Base-by-base conservation (phyloP, 2,888 invertebrate genomes). In the Lacanobia wlatinum region DNA sequence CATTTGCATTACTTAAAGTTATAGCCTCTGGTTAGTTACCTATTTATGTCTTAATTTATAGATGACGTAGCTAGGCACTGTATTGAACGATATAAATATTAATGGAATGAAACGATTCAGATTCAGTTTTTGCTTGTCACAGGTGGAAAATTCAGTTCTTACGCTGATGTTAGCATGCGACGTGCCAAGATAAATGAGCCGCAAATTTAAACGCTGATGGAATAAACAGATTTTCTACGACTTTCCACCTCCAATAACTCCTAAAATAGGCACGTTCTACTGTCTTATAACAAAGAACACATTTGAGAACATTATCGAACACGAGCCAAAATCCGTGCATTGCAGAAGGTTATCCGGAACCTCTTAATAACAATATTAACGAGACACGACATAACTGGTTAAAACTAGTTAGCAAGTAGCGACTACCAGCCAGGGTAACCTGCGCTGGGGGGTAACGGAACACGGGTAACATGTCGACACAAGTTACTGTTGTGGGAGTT, bases 301-400 rank as follows among this genome's bases (percentile, higher is more conserved):
- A 21, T n/a, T 10, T 66, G 16, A n/a, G 18, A 16, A 67, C 14
- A 18, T 34, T 46, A 34, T 2, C 18, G 10, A 18, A 34, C 21
- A 23, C 14, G 18, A 66, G 9, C 34, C 18, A 2, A 16, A 46
- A 48, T 8, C 38, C 43, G 5, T n/a, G 21, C n/a, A 48, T 8
- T 28, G 46, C 16, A 14, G 53, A 23, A n/a, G 43, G 48, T 50
- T 34, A 43, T 52, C 34, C 16, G 50, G 16, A 60, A 40, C 10
- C 23, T 56, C 46, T 23, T 50, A 50, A 50, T 55, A 74, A 75
- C 48, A 61, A 43, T 63, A 68, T 34, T 69, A 68, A 59, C 62
- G 28, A 53, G 52, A 69, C 53, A 59, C 53, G 56, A n/a, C 58
- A 58, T 14, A 67, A 52, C 76, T 58, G 63, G 58, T 59, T 62